Evolutionary conservation across 2,113 vertebrate species (phyloP).

Genomic region (Rattus rattus): DNA sequence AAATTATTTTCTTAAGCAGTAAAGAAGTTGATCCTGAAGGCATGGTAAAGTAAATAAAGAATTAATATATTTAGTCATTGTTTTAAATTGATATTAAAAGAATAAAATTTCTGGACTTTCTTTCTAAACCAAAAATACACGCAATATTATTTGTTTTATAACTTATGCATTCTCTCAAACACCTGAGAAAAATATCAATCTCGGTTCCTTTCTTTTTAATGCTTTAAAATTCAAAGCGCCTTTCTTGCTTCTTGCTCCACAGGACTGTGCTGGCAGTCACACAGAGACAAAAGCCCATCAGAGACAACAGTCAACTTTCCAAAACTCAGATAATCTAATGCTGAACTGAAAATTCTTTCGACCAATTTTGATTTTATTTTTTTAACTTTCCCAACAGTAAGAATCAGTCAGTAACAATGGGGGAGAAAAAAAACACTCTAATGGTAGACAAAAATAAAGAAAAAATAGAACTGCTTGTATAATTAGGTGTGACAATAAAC

Average conservation of each 20-base stretch:
- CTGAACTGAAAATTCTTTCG: conserved; percentile 8
- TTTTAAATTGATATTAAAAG: conserved; percentile 33
- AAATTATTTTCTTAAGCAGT: conserved; percentile 1
- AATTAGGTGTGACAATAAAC: background rate
- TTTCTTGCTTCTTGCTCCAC: background rate
- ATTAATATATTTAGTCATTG: background rate
- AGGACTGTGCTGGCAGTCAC: background rate
- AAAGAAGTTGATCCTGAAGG: background rate
- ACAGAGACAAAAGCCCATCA: background rate
- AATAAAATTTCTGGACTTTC: conserved; percentile 7
- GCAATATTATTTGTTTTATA: background rate
- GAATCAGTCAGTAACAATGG: background rate
- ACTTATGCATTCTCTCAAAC: background rate
- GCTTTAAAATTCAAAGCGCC: background rate
- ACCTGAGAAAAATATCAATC: background rate
- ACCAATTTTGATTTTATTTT: background rate
- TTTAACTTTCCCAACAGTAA: background rate
- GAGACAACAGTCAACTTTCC: background rate
- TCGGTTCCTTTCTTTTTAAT: background rate
- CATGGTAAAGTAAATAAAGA: background rate
- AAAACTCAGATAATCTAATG: background rate
- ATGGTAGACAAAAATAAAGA: background rate
- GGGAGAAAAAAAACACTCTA: background rate
- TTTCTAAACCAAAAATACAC: conserved; percentile 2
- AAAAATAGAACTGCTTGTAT: background rate